Percentiles rank a stretch among this genome's conserved stretches.
Conservation (phyloP, 1,140 invertebrate species). For the Trachelipus rathkii region DNA sequence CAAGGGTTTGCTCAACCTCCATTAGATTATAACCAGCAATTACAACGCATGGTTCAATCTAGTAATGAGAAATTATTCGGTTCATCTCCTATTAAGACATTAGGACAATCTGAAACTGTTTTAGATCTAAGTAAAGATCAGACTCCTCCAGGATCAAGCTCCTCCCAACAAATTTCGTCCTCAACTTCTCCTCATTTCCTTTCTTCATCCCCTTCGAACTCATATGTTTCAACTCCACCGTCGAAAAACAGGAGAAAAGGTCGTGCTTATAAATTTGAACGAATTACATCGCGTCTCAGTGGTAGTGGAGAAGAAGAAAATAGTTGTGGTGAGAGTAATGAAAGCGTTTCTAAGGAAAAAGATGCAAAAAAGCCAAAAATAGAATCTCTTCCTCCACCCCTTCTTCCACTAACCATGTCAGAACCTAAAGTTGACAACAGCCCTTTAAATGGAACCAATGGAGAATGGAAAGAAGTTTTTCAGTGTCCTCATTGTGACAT, state of each 20-base stretch:
- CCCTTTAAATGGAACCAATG: neutral
- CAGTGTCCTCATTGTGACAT: conserved; percentile 85
- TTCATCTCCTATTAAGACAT: neutral
- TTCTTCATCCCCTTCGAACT: conserved; percentile 28
- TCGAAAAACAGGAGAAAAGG: conserved; percentile 71
- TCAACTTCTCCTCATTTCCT: conserved; percentile 34
- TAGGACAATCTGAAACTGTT: conserved; percentile 17
- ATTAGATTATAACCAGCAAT: conserved; percentile 38
- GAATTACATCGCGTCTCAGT: conserved; percentile 54
- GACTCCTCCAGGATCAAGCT: conserved; percentile 23
- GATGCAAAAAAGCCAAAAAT: conserved; percentile 12
- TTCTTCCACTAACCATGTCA: neutral
- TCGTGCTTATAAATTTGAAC: conserved; percentile 69
- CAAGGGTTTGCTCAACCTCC: conserved; percentile 31
- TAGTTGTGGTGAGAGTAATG: conserved; percentile 37
- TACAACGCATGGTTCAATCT: conserved; percentile 12
- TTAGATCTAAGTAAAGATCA: conserved; percentile 44
- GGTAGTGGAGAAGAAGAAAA: conserved; percentile 37
- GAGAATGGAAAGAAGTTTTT: conserved; percentile 50
- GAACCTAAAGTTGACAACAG: neutral
- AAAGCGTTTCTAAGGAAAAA: conserved; percentile 19
- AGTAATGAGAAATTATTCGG: neutral
- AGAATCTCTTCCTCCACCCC: neutral
- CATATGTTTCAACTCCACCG: conserved; percentile 40
- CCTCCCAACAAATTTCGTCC: conserved; percentile 29